A percentile compares a stretch with the other conserved stretches of the same genome.
Evolutionary conservation across 1,140 invertebrate genomes (phyloP).

Genomic region (Drosophila quadrilineata): DNA sequence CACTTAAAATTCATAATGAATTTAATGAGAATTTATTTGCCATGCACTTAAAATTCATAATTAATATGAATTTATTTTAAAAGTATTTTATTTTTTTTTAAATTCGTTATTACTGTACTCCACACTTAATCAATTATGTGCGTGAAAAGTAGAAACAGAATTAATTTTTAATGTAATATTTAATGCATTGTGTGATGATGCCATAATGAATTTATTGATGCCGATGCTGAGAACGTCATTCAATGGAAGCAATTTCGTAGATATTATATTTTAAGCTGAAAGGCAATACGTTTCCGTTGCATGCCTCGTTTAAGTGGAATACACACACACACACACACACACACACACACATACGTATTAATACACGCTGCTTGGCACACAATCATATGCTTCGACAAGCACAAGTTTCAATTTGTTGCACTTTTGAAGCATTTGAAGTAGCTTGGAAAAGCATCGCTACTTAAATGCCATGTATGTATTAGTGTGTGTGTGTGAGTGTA

Average conservation of each 20-base stretch:
- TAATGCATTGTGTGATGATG: constrained; percentile 24
- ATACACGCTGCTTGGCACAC: constrained; percentile 48
- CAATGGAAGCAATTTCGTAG: constrained; percentile 10
- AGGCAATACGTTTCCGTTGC: constrained; percentile 64
- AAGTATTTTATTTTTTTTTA: no score
- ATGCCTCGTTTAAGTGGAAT: constrained; percentile 53
- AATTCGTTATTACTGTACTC: no score
- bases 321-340: constrained; percentile 13
- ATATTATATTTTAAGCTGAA: constrained; percentile 35
- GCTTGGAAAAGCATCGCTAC: constrained; percentile 44
- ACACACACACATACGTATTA: constrained; percentile 1
- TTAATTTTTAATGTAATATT: no score
- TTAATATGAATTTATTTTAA: no score
- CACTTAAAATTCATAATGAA: no score
- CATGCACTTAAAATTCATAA: no score
- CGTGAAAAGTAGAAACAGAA: no score
- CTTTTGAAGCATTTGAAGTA: constrained; percentile 76
- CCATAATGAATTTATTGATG: constrained; percentile 3
- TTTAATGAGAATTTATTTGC: no score
- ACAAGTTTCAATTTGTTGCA: constrained; percentile 81
- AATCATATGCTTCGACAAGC: constrained; percentile 80
- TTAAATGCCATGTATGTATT: constrained; percentile 46
- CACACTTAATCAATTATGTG: no score
- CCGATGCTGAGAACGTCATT: constrained; percentile 7
- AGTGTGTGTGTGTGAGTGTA: constrained; percentile 5